A percentile compares a stretch with the other conserved stretches of the same genome.
These are phyloP conservation scores for Peromyscus maniculatus DNA, from an alignment of 2,113 vertebrate genomes.

Conservation along the genomic window DNA sequence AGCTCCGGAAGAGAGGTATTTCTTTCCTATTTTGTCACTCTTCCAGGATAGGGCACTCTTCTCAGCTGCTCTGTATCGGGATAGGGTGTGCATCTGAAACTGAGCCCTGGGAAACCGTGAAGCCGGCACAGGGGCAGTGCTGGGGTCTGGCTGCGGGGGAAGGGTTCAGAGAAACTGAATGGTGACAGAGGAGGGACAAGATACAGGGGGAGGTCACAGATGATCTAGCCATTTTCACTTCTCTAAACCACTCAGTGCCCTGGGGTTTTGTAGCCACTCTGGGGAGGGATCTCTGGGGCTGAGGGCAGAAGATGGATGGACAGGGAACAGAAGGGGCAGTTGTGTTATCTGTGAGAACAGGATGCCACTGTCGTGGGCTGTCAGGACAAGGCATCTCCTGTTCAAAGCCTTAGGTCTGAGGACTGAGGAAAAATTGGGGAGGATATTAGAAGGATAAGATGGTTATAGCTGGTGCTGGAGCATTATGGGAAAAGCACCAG, in stretches of 20 bases:
- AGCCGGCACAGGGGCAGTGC: neutral
- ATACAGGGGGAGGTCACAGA: neutral
- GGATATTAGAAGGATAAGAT: too few species aligned
- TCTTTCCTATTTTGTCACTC: neutral
- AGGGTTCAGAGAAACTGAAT: neutral
- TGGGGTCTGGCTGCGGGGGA: neutral
- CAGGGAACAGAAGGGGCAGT: neutral
- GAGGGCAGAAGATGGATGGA: neutral
- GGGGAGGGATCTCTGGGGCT: neutral
- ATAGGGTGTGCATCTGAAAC: neutral
- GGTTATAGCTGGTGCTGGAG: neutral
- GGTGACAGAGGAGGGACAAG: neutral
- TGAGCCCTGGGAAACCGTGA: neutral
- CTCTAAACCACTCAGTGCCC: neutral
- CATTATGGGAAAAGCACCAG: neutral
- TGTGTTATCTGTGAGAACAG: neutral
- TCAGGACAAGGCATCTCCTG: neutral
- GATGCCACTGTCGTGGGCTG: neutral
- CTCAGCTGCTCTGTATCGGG: neutral
- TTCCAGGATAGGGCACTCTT: neutral
- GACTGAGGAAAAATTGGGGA: neutral
- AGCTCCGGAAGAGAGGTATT: constrained; percentile 80
- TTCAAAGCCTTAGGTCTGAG: neutral
- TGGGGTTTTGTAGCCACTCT: neutral
- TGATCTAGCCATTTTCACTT: neutral